Conservation (phyloP, 35 echinoderm and acorn worm genomes). For the Stichopus chloronotus region DNA sequence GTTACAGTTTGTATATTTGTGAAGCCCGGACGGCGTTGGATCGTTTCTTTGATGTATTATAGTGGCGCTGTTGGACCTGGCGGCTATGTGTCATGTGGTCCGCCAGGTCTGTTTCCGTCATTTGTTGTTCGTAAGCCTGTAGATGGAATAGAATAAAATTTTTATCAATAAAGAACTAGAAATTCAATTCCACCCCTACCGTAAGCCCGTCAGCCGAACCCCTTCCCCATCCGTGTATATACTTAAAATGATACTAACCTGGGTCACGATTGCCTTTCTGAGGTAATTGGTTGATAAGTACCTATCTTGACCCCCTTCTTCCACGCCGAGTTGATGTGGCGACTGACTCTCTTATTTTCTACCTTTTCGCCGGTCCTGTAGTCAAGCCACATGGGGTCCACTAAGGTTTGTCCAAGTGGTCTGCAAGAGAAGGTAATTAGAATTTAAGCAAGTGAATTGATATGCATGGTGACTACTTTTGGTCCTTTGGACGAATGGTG, state of each 20-base stretch:
- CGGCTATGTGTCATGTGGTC: slow-evolving; percentile 4
- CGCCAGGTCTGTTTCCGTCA: not conserved
- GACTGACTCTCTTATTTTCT: not conserved
- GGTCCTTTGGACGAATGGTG: too few species aligned
- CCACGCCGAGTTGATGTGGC: not conserved
- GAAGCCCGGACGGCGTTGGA: not conserved
- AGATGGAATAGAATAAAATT: not conserved
- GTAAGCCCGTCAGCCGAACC: not conserved
- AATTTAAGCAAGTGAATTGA: not conserved
- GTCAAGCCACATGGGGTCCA: not conserved
- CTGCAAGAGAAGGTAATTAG: not conserved
- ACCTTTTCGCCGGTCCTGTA: not conserved
- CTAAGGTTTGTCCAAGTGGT: not conserved
- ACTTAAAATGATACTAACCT: not conserved
- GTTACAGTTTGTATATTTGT: not conserved
- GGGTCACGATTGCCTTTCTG: not conserved
- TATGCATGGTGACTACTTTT: too few species aligned
- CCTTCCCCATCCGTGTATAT: not conserved
- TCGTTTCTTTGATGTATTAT: not conserved
- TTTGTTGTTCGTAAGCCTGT: not conserved
- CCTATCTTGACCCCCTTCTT: not conserved
- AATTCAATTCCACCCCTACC: not conserved
- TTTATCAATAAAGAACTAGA: not conserved
- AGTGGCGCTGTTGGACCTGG: slow-evolving; percentile 14
- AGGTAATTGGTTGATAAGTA: not conserved